Base-by-base conservation (phyloP, 2,888 invertebrate genomes). In the Sphaerophoria rueppellii region DNA sequence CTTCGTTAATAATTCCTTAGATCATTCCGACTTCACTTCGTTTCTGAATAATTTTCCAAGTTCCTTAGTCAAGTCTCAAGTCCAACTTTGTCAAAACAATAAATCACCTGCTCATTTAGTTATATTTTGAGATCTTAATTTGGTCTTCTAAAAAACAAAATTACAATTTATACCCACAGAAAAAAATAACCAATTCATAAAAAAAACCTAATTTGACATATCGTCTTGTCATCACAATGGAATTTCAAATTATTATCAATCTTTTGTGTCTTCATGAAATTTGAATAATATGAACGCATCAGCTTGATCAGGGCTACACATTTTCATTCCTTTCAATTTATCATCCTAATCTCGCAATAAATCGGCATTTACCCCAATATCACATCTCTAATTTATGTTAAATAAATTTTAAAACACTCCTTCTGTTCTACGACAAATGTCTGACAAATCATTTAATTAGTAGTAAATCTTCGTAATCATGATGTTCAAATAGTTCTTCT, bases 391-490 rank as follows among this genome's bases (percentile, higher is more conserved):
- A 73, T 70, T 43, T 70, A 78, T 72, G 67, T 67, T 70, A 63
- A 82, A 70, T 24, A 24, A n/a, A 37, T 6, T 46, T 43, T 5
- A 60, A 61, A 12, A 37, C 58, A 60, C 43, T 73, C 76, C 71
- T 60, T 67, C 61, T 67, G 32, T 65, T 52, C 16, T 50, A 43
- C 40, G 32, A 40, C 52, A 50, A 43, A 58, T 55, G 40, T 50
- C 61, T 78, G 61, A 74, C 78, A 78, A 79, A 79, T 71, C 67
- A 43, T 67, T 83, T 75, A 75, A 79, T 79, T 79, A 79, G 74
- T 55, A 67, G 70, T 82, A 75, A 82, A 71, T 75, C 74, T 55
- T 83, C 71, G 43, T 70, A 65, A 65, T 58, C 46, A 52, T 37
- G 46, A 67, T 72, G 40, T 54, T 67, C 9, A 3, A 9, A 40